Evolutionary conservation across 1,140 invertebrate species (phyloP), one percentile per base, ranked within the genome.

Genomic region (Saccostrea cuccullata): DNA sequence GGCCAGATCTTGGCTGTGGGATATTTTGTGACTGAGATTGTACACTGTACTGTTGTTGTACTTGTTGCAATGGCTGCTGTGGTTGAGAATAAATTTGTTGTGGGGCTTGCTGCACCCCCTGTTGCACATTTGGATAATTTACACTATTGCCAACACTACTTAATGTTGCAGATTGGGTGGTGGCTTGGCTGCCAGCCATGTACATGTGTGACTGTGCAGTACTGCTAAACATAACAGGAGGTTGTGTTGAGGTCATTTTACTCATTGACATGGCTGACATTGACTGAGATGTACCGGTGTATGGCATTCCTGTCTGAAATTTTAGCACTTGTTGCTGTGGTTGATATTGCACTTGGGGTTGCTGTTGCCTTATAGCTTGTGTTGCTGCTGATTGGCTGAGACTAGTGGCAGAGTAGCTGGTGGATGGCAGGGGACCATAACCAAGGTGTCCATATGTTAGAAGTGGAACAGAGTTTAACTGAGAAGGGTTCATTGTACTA

Each of bases 371-470:
- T 86, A 58, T 67, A 20, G 58, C 9, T 55, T 85, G 58, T 85
- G 64, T 30, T 86, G 26, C 4, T 36, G 70, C 23, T 26, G 70
- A 30, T 26, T 77, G 70, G 30, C 26, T 77, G 12, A 77, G 11
- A 17, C 30, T 77, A 30, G 70, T 77, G 23, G 70, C 70, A 77
- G 70, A 30, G 26, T 77, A 15, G 70, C 70, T 77, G 70, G 70
- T 77, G 70, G 70, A 77, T 77, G 70, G 30, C 23, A 77, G 9
- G 30, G 70, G 70, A 11, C 70, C 70, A 77, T 77, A 77, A 30
- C 70, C 70, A 30, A 77, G 70, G 26, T 77, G 70, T 77, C 70
- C 70, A 77, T 77, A 77, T 17, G 70, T 30, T 30, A 77, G 70
- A 77, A 77, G 8, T 77, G 70, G 70, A 77, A 77, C 70, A 15